A percentile compares a stretch with the other conserved stretches of the same genome.
phyloP scores from a whole-genome alignment of 2,113 vertebrate genomes.

The Pedetes capensis region DNA sequence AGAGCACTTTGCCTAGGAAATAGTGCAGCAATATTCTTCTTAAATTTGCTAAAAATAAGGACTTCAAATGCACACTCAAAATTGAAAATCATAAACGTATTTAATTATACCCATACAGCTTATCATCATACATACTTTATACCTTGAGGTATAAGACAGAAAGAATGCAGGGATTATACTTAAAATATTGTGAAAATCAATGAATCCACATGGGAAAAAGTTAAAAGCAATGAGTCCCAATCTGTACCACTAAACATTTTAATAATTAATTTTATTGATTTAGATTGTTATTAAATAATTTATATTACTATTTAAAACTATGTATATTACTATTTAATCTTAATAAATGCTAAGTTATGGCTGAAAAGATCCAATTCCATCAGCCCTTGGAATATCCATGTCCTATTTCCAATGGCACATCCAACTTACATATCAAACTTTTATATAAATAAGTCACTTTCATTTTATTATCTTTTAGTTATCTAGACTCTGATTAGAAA shows the following conservation, averaged over 20 bases:
- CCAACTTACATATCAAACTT: background rate
- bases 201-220: background rate
- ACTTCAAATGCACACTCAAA: background rate
- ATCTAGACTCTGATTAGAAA: background rate
- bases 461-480: background rate
- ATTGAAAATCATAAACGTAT: background rate
- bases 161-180: background rate
- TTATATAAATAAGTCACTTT: background rate
- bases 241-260: background rate
- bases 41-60: background rate
- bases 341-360: background rate
- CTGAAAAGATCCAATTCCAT: background rate
- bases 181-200: background rate
- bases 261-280: background rate
- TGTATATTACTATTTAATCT: background rate
- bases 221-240: background rate
- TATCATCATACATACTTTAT: no score
- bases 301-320: background rate
- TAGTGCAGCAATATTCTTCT: background rate
- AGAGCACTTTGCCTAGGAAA: constrained; percentile 90
- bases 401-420: background rate
- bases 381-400: background rate
- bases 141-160: background rate
- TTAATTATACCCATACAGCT: background rate
- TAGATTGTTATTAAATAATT: background rate